Conservation (phyloP, 1,140 invertebrate genomes). For the Eciton burchellii region DNA sequence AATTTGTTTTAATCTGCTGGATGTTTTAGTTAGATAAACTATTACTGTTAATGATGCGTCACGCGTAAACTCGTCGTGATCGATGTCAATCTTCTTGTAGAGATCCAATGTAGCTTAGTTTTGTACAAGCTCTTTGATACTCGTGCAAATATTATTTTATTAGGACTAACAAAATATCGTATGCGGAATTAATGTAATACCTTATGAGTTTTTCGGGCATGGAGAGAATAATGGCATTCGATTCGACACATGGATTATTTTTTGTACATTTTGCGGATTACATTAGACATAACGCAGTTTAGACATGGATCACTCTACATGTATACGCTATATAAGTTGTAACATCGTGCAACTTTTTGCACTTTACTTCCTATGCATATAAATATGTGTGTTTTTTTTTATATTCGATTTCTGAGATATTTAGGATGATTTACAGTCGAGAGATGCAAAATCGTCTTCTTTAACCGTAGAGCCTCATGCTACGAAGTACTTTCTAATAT, state of each 20-base stretch:
- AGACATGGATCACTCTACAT: constrained; percentile 8
- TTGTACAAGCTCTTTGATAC: constrained; percentile 77
- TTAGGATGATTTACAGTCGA: constrained; percentile 19
- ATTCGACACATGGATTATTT: constrained; percentile 28
- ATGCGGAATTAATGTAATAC: constrained; percentile 63
- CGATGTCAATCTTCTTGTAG: constrained; percentile 57
- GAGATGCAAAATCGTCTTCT: constrained; percentile 6
- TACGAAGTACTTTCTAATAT: constrained; percentile 51
- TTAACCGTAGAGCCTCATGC: constrained; percentile 41
- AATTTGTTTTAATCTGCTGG: constrained; percentile 20
- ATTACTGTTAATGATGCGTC: constrained; percentile 23
- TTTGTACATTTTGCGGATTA: constrained; percentile 20
- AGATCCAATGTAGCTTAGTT: constrained; percentile 72
- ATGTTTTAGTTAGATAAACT: constrained; percentile 30
- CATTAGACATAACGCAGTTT: constrained; percentile 51
- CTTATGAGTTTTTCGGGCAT: constrained; percentile 66
- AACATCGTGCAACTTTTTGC: constrained; percentile 25
- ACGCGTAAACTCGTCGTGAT: constrained; percentile 4
- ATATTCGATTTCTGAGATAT: background rate
- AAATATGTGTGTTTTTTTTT: background rate
- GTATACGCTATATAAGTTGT: constrained; percentile 45
- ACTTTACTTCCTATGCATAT: background rate
- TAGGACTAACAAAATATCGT: constrained; percentile 53
- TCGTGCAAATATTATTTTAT: constrained; percentile 70
- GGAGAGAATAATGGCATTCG: constrained; percentile 23